Base-by-base conservation (phyloP, 2,113 vertebrate genomes). In the Myotis brandtii region DNA sequence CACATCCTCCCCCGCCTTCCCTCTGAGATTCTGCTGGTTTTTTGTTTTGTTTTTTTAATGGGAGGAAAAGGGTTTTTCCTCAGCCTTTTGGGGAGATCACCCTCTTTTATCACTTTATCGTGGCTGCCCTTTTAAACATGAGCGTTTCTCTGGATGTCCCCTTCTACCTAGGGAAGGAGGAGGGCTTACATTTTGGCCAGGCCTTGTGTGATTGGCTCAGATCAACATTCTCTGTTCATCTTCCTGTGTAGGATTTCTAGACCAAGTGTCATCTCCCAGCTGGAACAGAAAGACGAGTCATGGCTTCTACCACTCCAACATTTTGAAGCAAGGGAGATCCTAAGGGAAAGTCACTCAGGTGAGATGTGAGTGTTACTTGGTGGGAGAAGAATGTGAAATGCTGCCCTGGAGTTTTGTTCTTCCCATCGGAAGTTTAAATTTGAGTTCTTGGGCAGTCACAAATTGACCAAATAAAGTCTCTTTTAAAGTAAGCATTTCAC, bases 341-440 rank as follows among this genome's bases (percentile, higher is more conserved):
- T 70, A 11, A 50, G 64, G 43, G 95, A 64, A 70, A 64, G 64
- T 75, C 80, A 87, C 56, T 4, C 93, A 69, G 97, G 97, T 96
- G 70, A 94, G 91, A 18, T 48, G 34, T 43, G 34, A 43, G 0
- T n/a, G 10, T 37, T 37, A 25, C 23, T 54, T 2, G 3, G 5
- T 30, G 18, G 30, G 14, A 52, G 72, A 82, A 87, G 52, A 62
- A 77, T 76, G 72, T 85, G 37, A 46, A 88, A 84, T n/a, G 12
- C 83, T 81, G 23, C 52, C 48, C n/a, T 91, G 59, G 34, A 69
- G 14, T 72, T 88, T 75, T 67, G 43, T 52, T 89, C 73, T 87
- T 40, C 37, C 59, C 89, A 14, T 46, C 43, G 23, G 10, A 76
- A 72, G 23, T 72, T 86, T 82, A 73, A 30, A 66, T 59, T 40